These are phyloP conservation scores for human (Homo sapiens) DNA, from an alignment of 2,113 vertebrate genomes.

Conservation along the genomic window GRCh38 chrX:130690501-130691000, in stretches of 20 bases:
- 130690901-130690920: not conserved
- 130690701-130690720: not conserved
- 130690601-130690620: not conserved
- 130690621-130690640: not conserved
- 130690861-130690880: not conserved
- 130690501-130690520: not conserved
- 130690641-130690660: not conserved
- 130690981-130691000: not conserved
- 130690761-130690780: not conserved
- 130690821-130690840: not conserved
- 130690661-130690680: not conserved
- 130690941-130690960: not conserved
- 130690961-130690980: conserved; percentile 40
- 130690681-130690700: not conserved
- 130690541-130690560: not conserved
- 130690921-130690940: not conserved
- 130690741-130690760: not conserved
- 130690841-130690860: not conserved
- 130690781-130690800: not conserved
- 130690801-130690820: not conserved
- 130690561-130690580: not conserved
- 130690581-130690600: not conserved
- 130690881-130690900: not conserved
- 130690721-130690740: conserved; percentile 5
- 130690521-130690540: not conserved